phyloP scores from a whole-genome alignment of 2,888 invertebrate species.

The Eurytoma adleriae region DNA sequence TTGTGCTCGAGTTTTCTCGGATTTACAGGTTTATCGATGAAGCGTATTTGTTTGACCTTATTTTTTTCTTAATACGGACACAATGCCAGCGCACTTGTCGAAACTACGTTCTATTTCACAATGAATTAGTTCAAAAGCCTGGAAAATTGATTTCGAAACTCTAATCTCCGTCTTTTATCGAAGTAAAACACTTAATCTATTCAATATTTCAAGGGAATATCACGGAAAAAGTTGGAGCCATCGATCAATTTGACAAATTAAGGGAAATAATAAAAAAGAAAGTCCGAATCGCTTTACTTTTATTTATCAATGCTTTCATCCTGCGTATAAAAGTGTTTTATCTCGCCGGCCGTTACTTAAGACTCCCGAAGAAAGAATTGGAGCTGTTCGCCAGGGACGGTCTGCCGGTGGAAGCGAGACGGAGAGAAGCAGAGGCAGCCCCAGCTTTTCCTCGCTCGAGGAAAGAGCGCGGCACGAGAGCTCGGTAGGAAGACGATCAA shows the following conservation, averaged over 20 bases:
- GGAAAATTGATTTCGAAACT: no score
- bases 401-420: constrained; percentile 27
- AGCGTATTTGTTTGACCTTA: neutral
- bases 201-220: no score
- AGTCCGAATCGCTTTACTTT: constrained; percentile 3
- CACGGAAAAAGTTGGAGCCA: no score
- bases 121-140: neutral
- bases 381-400: neutral
- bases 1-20: neutral
- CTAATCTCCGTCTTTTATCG: no score
- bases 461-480: constrained; percentile 48
- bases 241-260: no score
- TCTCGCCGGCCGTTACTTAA: constrained; percentile 33
- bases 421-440: no score
- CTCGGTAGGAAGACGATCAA: constrained; percentile 66
- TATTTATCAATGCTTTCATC: constrained; percentile 16
- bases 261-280: no score
- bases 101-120: neutral
- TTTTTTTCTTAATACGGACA: no score
- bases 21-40: neutral
- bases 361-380: constrained; percentile 19
- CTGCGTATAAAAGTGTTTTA: constrained; percentile 27
- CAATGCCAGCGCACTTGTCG: no score
- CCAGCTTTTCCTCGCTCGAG: neutral
- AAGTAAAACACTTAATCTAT: no score